A percentile compares a stretch with the other conserved stretches of the same genome.
phyloP scores from a whole-genome alignment of 2,113 vertebrate genomes.

The Osmerus eperlanus region DNA sequence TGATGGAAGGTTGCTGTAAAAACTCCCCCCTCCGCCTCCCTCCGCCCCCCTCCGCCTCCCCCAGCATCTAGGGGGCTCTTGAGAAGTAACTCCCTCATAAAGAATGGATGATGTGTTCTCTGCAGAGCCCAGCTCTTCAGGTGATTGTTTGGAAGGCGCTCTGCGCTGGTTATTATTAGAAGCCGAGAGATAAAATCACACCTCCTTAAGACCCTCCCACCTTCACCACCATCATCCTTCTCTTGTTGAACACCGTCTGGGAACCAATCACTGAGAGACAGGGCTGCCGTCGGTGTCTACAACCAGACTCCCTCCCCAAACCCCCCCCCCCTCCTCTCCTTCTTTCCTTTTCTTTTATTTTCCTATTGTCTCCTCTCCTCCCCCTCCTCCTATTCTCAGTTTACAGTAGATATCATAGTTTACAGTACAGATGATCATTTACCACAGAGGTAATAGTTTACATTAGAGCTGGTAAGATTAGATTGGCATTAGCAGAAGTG shows the following conservation, averaged over 20 bases:
- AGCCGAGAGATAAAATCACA: background rate
- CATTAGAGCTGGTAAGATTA: no score
- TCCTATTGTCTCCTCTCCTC: background rate
- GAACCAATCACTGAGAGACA: background rate
- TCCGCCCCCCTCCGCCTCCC: background rate
- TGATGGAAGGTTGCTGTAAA: no score
- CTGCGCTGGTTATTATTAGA: slow-evolving; percentile 4
- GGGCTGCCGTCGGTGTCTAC: background rate
- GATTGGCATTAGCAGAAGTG: no score
- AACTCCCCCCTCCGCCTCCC: background rate
- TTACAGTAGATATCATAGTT: no score
- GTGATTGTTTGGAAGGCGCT: slow-evolving; percentile 8
- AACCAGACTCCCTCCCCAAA: background rate
- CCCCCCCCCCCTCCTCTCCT: background rate
- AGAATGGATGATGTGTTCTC: slow-evolving; percentile 28
- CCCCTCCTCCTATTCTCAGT: background rate
- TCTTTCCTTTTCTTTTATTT: background rate
- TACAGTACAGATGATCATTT: no score
- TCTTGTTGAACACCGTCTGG: background rate
- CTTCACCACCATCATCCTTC: background rate
- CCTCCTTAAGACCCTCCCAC: background rate
- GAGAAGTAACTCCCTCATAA: slow-evolving; percentile 18
- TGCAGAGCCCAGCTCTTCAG: background rate
- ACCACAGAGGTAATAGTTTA: background rate
- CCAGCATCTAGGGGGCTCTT: slow-evolving; percentile 12